Conservation (phyloP, 2,797 vertebrate species). For the Melanogrammus aeglefinus region DNA sequence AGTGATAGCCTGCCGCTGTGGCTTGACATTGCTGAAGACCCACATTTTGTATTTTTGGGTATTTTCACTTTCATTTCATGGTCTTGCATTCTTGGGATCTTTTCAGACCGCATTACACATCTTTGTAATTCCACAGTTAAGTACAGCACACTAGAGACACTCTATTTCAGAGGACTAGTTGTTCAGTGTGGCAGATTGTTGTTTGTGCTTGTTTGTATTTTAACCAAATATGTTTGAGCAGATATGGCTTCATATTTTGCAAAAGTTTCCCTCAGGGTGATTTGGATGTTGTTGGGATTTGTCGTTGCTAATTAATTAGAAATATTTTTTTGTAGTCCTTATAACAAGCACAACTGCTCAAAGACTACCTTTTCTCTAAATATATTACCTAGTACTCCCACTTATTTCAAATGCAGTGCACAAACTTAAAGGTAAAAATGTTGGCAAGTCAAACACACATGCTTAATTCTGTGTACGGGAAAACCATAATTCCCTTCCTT, state of each 20-base stretch:
- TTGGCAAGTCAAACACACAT: too few relatives aligned
- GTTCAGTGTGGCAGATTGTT: too few relatives aligned
- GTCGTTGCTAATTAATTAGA: background rate
- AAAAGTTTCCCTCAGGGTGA: background rate
- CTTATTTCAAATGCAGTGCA: too few relatives aligned
- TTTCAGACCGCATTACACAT: background rate
- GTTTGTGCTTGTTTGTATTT: background rate
- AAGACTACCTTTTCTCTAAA: too few relatives aligned
- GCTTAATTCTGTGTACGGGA: too few relatives aligned
- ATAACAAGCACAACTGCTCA: too few relatives aligned
- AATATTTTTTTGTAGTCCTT: background rate
- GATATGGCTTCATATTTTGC: background rate
- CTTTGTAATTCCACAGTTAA: background rate
- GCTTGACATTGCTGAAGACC: background rate
- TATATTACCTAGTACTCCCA: too few relatives aligned
- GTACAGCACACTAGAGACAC: background rate
- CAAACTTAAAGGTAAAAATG: too few relatives aligned
- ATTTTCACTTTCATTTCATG: background rate
- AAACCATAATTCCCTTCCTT: background rate
- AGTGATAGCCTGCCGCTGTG: conserved; percentile 4
- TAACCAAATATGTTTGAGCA: too few relatives aligned
- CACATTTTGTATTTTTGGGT: too few relatives aligned
- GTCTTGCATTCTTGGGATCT: background rate
- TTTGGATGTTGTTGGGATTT: background rate
- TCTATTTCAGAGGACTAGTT: background rate